Evolutionary conservation across 2,797 vertebrate genomes (phyloP), one percentile per base, ranked within the genome.

Genomic region (Tangara arthus): DNA sequence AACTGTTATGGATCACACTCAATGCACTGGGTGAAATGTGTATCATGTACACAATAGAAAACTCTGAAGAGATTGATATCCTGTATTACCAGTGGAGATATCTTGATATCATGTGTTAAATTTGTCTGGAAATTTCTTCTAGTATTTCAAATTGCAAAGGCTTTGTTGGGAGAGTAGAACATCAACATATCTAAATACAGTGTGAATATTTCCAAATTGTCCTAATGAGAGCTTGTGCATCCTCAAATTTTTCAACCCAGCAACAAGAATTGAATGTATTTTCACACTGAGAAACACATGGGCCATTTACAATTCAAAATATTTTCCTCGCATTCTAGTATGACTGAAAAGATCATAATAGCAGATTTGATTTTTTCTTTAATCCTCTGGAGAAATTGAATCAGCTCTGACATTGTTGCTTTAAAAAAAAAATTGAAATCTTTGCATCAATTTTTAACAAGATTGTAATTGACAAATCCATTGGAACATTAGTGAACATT

Each of bases 381-480:
- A 95, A 92, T 96, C 63, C 82, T 86, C 78, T 89, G 12, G 57
- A 94, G 80, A 97, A 97, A 97, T 55, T 56, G 76, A 96, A 97
- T 93, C 89, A 89, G 49, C 57, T 88, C 75, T 94, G 94, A 97
- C 95, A 95, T 79, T 72, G 72, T 52, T 56, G 59, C 24, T 44
- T 86, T 89, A 77, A 6, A 47, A 95, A 95, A 95, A 93, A 95
- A 94, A 90, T 61, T 42, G 70, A 96, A 95, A 97, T 91, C 70
- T 95, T 94, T 87, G 63, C 96, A 97, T 97, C 95, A 95, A 82
- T 97, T 97, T 97, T 92, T 96, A 97, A 97, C 91, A 96, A 95
- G 94, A 97, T 96, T 97, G 90, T 93, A 97, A 97, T 97, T 79
- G 96, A 97, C 97, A 98, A 97, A 97, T 96, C 85, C 96, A 97